These are phyloP conservation scores for Lissonota sp. DNA, from an alignment of 2,888 invertebrate genomes.

Conservation along the genomic window DNA sequence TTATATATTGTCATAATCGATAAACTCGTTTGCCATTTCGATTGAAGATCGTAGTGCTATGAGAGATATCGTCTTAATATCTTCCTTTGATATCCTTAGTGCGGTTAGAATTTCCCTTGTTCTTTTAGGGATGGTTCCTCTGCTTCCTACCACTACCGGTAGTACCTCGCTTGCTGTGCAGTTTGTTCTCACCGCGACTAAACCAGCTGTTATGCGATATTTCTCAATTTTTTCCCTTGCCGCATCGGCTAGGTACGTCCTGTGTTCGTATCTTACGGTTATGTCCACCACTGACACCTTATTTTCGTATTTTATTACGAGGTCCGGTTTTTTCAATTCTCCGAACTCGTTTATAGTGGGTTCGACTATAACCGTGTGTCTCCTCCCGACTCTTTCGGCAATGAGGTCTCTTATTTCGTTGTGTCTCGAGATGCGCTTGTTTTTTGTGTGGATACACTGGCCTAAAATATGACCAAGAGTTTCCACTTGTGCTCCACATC, in stretches of 20 bases:
- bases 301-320: constrained; percentile 70
- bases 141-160: constrained; percentile 76
- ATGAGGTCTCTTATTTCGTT: constrained; percentile 48
- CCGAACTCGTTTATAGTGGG: constrained; percentile 39
- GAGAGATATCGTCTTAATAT: constrained; percentile 70
- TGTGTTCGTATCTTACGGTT: constrained; percentile 69
- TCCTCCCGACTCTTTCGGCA: neutral
- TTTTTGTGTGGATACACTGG: constrained; percentile 55
- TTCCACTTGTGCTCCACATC: constrained; percentile 71
- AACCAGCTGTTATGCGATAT: constrained; percentile 60
- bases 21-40: constrained; percentile 72
- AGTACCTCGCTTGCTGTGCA: neutral
- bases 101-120: constrained; percentile 68
- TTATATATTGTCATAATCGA: constrained; percentile 71
- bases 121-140: constrained; percentile 75
- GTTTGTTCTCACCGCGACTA: neutral
- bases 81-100: constrained; percentile 67
- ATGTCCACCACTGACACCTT: constrained; percentile 75
- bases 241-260: constrained; percentile 66
- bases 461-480: constrained; percentile 77
- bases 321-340: constrained; percentile 74
- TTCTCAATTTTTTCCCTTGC: constrained; percentile 69
- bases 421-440: constrained; percentile 55
- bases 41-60: constrained; percentile 73
- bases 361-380: constrained; percentile 39